These are phyloP conservation scores for Autographa pulchrina DNA, from an alignment of 2,888 invertebrate species.

Conservation along the genomic window DNA sequence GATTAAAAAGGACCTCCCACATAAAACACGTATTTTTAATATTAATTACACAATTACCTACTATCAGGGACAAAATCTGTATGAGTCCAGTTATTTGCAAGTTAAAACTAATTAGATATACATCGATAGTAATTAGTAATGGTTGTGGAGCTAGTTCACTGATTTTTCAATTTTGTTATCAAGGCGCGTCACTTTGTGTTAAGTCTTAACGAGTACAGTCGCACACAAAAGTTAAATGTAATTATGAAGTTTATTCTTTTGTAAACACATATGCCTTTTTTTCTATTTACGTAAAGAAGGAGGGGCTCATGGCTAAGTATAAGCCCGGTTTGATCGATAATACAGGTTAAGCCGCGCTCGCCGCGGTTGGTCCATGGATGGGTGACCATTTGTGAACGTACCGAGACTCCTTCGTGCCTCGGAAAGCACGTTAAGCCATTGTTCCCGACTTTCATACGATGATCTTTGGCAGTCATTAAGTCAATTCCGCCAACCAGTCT, in stretches of 20 bases:
- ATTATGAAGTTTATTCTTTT: neutral
- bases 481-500: too few relatives aligned
- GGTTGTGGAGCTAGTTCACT: slow-evolving; percentile 9
- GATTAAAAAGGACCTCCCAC: neutral
- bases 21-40: neutral
- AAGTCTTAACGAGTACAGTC: slow-evolving; percentile 28
- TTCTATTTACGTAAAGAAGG: too few relatives aligned
- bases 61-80: neutral
- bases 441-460: too few relatives aligned
- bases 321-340: too few relatives aligned
- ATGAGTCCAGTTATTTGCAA: neutral
- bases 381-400: too few relatives aligned
- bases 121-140: slow-evolving; percentile 29
- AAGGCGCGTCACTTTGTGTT: slow-evolving; percentile 11
- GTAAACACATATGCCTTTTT: neutral
- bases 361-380: too few relatives aligned
- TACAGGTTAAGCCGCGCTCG: too few relatives aligned
- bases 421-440: too few relatives aligned
- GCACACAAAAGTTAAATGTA: slow-evolving; percentile 5
- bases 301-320: too few relatives aligned
- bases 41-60: too few relatives aligned
- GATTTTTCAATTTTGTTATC: slow-evolving; percentile 49
- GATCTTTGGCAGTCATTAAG: too few relatives aligned
- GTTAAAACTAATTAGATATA: slow-evolving; percentile 17
- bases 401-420: too few relatives aligned